Conservation (phyloP, 1,140 invertebrate species). For the Drosophila triauraria region DNA sequence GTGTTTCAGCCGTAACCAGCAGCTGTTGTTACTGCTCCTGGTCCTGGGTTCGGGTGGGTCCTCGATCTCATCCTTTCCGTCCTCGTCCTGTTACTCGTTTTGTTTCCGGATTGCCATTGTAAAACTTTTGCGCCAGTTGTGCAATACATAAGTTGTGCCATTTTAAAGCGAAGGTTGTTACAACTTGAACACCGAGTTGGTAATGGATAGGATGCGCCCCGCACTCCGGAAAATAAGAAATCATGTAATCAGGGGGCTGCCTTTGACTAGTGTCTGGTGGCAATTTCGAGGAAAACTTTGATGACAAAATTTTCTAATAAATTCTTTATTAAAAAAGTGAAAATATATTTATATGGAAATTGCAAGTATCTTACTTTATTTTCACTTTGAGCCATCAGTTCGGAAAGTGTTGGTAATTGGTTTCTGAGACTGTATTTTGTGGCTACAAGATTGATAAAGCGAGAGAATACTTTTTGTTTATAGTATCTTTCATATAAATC, state of each 20-base stretch:
- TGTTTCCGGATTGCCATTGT: constrained; percentile 52
- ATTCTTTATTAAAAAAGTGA: constrained; percentile 29
- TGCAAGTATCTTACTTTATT: background rate
- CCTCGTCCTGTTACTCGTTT: constrained; percentile 27
- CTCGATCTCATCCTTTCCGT: background rate
- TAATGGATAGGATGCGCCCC: constrained; percentile 27
- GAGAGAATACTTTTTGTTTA: background rate
- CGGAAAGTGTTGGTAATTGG: background rate
- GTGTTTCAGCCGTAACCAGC: constrained; percentile 45
- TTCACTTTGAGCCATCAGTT: background rate
- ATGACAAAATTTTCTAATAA: constrained; percentile 4
- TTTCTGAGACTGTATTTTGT: background rate
- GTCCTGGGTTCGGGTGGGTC: background rate
- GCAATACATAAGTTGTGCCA: constrained; percentile 50
- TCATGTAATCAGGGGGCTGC: constrained; percentile 17
- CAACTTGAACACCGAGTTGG: constrained; percentile 42
- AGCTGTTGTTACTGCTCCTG: constrained; percentile 31
- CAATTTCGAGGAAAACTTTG: constrained; percentile 9
- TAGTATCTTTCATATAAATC: background rate
- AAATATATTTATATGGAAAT: constrained; percentile 4
- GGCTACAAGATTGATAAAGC: background rate
- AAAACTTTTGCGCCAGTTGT: constrained; percentile 71
- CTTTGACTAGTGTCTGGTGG: background rate
- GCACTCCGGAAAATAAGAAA: background rate
- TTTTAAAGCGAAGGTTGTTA: constrained; percentile 41